Conservation (phyloP, 2,888 invertebrate species). For the Vandiemenella viatica region DNA sequence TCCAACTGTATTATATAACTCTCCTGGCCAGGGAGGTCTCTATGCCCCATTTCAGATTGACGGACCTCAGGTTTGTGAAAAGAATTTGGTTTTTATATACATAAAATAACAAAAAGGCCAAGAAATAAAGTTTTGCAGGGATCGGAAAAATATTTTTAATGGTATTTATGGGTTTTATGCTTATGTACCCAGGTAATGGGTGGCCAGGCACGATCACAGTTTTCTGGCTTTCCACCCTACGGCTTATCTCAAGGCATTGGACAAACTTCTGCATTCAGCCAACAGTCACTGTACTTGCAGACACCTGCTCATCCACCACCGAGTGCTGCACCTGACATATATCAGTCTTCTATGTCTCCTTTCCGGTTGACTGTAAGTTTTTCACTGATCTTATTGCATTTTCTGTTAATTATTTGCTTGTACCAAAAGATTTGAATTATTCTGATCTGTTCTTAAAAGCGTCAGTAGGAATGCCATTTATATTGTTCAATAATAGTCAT, state of each 20-base stretch:
- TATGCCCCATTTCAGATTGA: constrained; percentile 70
- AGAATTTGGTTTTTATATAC: constrained; percentile 16
- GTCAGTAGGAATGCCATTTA: too few species aligned
- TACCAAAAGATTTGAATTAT: neutral
- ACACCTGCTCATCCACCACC: constrained; percentile 40
- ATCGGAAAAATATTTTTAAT: neutral
- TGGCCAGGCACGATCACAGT: constrained; percentile 61
- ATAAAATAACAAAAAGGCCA: neutral
- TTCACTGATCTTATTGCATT: too few species aligned
- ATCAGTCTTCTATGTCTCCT: constrained; percentile 44
- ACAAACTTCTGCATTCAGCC: constrained; percentile 34
- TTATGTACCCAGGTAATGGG: constrained; percentile 27
- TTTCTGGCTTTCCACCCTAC: constrained; percentile 61
- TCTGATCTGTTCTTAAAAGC: too few species aligned
- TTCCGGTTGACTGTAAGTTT: constrained; percentile 33
- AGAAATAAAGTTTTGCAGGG: neutral
- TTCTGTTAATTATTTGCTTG: too few species aligned
- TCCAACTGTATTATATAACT: constrained; percentile 65
- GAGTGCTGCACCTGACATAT: constrained; percentile 50
- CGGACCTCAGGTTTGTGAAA: constrained; percentile 25
- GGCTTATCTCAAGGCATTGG: constrained; percentile 25
- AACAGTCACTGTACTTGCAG: constrained; percentile 33
- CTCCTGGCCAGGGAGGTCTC: constrained; percentile 56
- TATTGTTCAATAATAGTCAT: too few species aligned
- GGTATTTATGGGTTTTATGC: neutral